These are phyloP conservation scores for Pyrrhura leucotis DNA, from an alignment of 2,797 vertebrate species.

Conservation along the genomic window DNA sequence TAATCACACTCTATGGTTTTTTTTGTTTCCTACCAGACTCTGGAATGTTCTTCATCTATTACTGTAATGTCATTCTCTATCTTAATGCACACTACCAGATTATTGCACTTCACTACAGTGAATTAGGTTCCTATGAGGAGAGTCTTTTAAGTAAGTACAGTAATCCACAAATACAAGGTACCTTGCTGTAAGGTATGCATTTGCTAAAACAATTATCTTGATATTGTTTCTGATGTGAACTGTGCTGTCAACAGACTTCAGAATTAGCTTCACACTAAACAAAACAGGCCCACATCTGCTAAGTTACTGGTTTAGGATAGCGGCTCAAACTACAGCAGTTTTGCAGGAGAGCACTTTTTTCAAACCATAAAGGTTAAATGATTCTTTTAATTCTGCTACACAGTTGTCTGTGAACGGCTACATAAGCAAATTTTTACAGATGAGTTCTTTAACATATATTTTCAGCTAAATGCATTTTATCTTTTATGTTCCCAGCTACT, in stretches of 20 bases:
- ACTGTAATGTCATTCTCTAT: background rate
- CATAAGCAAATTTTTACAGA: background rate
- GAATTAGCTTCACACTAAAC: background rate
- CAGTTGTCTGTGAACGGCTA: background rate
- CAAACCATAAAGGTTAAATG: background rate
- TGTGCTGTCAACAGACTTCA: background rate
- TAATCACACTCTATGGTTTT: background rate
- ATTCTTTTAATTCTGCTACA: background rate
- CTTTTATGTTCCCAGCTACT: background rate
- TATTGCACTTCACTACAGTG: background rate
- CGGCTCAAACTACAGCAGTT: background rate
- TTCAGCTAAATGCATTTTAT: background rate
- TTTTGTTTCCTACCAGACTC: background rate
- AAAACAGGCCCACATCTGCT: background rate
- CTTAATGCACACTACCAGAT: background rate
- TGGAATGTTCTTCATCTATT: slow-evolving; percentile 4
- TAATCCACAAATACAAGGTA: background rate
- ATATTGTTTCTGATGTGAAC: background rate
- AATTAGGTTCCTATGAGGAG: background rate
- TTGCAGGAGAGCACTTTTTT: background rate
- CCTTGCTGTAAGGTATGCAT: background rate
- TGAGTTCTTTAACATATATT: background rate
- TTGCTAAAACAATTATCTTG: background rate
- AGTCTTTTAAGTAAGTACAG: background rate
- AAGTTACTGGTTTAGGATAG: background rate